Evolutionary conservation across 2,113 vertebrate species (phyloP).

Genomic region (Falco punctatus): DNA sequence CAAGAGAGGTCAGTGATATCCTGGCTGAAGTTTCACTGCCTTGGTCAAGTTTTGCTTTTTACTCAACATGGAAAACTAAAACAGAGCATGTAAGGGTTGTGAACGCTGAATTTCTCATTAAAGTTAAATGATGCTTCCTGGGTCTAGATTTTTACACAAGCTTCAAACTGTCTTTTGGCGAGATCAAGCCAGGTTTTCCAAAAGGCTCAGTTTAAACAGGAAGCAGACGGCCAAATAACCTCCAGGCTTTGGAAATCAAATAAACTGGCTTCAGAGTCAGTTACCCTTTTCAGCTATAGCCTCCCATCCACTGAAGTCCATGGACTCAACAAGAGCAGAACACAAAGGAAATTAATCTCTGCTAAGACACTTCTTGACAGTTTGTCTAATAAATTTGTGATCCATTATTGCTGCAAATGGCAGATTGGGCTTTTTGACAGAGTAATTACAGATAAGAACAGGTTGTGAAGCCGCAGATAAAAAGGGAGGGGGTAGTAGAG

Average conservation of each 20-base stretch:
- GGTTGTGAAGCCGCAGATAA: constrained; percentile 24
- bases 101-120: not conserved
- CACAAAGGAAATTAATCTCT: not conserved
- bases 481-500: not conserved
- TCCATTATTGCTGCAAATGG: constrained; percentile 5
- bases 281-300: not conserved
- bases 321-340: not conserved
- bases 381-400: not conserved
- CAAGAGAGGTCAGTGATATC: not conserved
- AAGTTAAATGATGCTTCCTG: not conserved
- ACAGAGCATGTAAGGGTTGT: not conserved
- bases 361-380: not conserved
- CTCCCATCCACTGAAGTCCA: not conserved
- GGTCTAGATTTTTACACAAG: not conserved
- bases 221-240: constrained; percentile 51
- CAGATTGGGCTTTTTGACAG: not conserved
- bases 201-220: not conserved
- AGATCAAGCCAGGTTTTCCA: constrained; percentile 56
- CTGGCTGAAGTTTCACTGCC: not conserved
- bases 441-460: constrained; percentile 28
- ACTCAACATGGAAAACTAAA: too few relatives aligned
- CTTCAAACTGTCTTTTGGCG: not conserved
- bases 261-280: not conserved
- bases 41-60: not conserved
- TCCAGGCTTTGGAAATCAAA: constrained; percentile 27